Conservation (phyloP, 1,140 invertebrate genomes). For the Diabrotica undecimpunctata region DNA sequence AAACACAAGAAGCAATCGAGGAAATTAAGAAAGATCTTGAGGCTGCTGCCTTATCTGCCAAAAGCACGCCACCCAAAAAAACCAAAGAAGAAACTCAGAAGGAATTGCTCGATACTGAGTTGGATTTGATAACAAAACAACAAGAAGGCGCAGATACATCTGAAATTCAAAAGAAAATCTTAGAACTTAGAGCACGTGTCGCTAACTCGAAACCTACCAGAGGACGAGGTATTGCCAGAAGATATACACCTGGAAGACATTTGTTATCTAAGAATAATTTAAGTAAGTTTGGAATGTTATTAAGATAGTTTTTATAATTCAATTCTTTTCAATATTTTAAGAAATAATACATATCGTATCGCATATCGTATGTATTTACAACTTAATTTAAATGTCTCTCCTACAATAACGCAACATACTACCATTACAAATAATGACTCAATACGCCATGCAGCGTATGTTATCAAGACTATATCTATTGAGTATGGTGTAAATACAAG, state of each 20-base stretch:
- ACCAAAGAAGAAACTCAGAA: constrained; percentile 53
- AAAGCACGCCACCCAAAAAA: constrained; percentile 45
- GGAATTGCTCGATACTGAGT: constrained; percentile 82
- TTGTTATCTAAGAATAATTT: constrained; percentile 44
- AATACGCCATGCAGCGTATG: too few relatives aligned
- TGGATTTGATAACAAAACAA: constrained; percentile 82
- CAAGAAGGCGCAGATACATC: constrained; percentile 66
- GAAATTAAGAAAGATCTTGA: constrained; percentile 65
- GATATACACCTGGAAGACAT: constrained; percentile 45
- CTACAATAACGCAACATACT: too few relatives aligned
- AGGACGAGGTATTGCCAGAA: constrained; percentile 25
- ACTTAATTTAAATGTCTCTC: too few relatives aligned
- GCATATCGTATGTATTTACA: too few relatives aligned
- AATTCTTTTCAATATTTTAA: neutral
- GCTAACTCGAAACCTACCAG: constrained; percentile 32
- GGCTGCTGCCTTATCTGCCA: constrained; percentile 28
- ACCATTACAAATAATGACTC: too few relatives aligned
- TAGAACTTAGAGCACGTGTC: constrained; percentile 67
- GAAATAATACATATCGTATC: neutral
- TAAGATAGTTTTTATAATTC: constrained; percentile 27
- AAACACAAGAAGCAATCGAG: constrained; percentile 72
- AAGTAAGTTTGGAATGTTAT: constrained; percentile 12
- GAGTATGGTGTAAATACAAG: too few relatives aligned
- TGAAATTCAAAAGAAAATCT: constrained; percentile 67
- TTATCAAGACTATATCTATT: too few relatives aligned